These are phyloP conservation scores for Adoxophyes honmai DNA, from an alignment of 1,140 invertebrate species.

Conservation along the genomic window DNA sequence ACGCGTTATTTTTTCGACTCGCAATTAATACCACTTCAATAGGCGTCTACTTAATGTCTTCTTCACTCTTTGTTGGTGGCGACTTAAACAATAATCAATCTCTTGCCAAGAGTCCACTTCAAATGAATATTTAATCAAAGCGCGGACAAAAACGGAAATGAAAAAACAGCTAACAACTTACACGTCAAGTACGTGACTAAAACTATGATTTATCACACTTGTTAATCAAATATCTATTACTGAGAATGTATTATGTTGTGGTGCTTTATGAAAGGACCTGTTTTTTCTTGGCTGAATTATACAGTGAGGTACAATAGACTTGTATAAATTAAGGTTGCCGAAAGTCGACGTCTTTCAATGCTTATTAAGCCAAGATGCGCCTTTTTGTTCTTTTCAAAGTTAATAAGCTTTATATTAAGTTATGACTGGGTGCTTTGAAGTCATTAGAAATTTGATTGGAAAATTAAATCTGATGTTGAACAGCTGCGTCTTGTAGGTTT, in stretches of 20 bases:
- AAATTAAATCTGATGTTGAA: neutral
- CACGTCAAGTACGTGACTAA: slow-evolving; percentile 16
- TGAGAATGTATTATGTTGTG: slow-evolving; percentile 37
- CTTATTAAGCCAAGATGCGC: neutral
- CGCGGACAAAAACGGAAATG: slow-evolving; percentile 41
- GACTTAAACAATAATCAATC: neutral
- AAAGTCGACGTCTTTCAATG: neutral
- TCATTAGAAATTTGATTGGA: neutral
- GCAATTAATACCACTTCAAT: neutral
- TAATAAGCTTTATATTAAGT: neutral
- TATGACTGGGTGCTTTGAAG: neutral
- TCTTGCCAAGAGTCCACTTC: slow-evolving; percentile 28
- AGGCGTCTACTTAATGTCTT: neutral
- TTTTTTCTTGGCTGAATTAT: slow-evolving; percentile 14
- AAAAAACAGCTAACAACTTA: slow-evolving; percentile 26
- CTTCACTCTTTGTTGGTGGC: neutral
- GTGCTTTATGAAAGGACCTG: slow-evolving; percentile 39
- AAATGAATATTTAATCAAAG: slow-evolving; percentile 46
- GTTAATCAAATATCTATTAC: slow-evolving; percentile 56
- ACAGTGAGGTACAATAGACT: neutral
- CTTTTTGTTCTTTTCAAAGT: neutral
- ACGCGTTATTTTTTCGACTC: neutral
- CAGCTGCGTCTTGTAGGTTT: too few species aligned
- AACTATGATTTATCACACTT: slow-evolving; percentile 53
- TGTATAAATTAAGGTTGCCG: slow-evolving; percentile 2